Conservation (phyloP, 2,797 vertebrate genomes). For the Denticeps clupeoides region DNA sequence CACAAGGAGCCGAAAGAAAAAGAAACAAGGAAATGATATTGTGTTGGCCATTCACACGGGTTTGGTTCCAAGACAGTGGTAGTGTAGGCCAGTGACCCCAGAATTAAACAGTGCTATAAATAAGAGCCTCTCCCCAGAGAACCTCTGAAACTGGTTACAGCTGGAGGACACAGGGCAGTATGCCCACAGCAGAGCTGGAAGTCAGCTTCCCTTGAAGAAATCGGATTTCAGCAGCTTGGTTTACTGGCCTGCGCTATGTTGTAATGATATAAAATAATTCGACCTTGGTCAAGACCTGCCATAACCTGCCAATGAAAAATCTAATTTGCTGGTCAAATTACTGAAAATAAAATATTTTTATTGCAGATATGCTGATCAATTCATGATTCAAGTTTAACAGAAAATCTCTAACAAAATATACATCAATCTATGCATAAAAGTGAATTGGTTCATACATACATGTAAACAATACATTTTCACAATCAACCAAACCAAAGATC, state of each 20-base stretch:
- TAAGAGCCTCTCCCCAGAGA: neutral
- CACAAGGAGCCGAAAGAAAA: neutral
- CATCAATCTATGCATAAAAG: too few relatives aligned
- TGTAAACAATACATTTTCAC: too few relatives aligned
- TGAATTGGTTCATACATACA: too few relatives aligned
- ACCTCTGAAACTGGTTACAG: neutral
- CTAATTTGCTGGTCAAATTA: too few relatives aligned
- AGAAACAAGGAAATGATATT: neutral
- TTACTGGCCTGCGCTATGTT: neutral
- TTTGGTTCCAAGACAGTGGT: constrained; percentile 1
- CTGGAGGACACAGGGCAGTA: neutral
- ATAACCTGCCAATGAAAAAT: too few relatives aligned
- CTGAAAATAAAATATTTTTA: too few relatives aligned
- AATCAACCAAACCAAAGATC: too few relatives aligned
- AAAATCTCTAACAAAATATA: too few relatives aligned
- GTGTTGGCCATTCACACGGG: neutral
- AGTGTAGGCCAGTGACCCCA: constrained; percentile 1
- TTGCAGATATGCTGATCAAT: too few relatives aligned
- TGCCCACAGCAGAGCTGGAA: neutral
- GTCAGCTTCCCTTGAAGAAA: neutral
- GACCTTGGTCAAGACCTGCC: too few relatives aligned
- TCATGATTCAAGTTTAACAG: too few relatives aligned
- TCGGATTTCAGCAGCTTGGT: neutral
- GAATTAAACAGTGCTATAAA: constrained; percentile 12
- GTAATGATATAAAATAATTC: too few relatives aligned